Evolutionary conservation across 2,113 vertebrate species (phyloP).

Genomic region (Pluvialis apricaria): DNA sequence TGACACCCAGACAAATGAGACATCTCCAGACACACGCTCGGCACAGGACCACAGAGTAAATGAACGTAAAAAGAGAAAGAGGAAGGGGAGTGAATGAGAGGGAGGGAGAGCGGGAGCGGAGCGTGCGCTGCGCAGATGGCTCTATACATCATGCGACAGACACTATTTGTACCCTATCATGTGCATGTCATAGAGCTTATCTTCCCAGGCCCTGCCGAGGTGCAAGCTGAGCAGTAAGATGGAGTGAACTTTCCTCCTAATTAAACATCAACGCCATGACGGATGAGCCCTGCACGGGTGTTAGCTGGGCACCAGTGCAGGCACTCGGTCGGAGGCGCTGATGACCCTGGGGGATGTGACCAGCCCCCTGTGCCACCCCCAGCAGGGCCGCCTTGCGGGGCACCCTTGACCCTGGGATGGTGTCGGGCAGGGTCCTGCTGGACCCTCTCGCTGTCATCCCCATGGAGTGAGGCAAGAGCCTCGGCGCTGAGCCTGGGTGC

Average conservation of each 20-base stretch:
- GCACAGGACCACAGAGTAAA: background rate
- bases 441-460: background rate
- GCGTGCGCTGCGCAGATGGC: background rate
- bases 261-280: background rate
- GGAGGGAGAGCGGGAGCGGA: background rate
- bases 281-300: fast-evolving
- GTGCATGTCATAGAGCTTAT: background rate
- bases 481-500: background rate
- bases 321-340: fast-evolving
- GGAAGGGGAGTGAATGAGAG: background rate
- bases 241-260: background rate
- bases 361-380: background rate
- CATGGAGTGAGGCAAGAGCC: fast-evolving
- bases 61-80: background rate
- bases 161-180: background rate
- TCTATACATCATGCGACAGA: background rate
- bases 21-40: background rate
- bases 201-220: background rate
- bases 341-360: too few relatives aligned
- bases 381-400: background rate
- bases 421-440: fast-evolving
- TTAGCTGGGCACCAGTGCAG: background rate
- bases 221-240: fast-evolving
- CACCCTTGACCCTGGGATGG: too few relatives aligned
- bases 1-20: background rate